Percentiles rank a stretch among this genome's conserved stretches.
Conservation (phyloP, 1,140 invertebrate species). For the Drosophila chauvacae region DNA sequence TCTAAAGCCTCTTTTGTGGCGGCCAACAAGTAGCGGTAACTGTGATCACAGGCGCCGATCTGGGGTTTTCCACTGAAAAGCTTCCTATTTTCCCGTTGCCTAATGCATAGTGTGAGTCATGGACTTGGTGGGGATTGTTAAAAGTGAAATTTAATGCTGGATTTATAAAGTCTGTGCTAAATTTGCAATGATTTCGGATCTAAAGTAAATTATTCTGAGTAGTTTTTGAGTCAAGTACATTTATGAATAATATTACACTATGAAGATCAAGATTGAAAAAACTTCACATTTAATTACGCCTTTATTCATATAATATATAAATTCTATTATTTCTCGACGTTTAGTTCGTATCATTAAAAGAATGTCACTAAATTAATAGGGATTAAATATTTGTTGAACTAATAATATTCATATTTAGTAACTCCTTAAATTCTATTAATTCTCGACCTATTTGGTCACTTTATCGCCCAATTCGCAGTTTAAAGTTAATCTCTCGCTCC, state of each 20-base stretch:
- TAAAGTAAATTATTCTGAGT: neutral
- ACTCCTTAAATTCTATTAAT: too few relatives aligned
- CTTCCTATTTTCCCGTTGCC: constrained; percentile 34
- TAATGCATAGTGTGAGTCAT: constrained; percentile 54
- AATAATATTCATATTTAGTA: neutral
- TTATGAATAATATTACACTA: neutral
- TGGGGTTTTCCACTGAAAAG: constrained; percentile 9
- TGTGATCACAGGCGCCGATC: constrained; percentile 75
- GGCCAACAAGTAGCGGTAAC: constrained; percentile 77
- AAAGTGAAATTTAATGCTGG: neutral
- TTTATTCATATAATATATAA: too few relatives aligned
- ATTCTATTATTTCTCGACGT: neutral
- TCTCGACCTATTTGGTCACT: neutral
- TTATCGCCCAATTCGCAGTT: too few relatives aligned
- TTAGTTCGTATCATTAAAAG: too few relatives aligned
- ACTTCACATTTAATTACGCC: neutral
- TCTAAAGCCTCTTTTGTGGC: constrained; percentile 67
- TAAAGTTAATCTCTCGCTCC: too few relatives aligned
- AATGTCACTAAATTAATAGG: too few relatives aligned
- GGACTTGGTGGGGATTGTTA: neutral
- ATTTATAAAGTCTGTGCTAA: neutral
- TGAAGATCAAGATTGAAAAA: neutral
- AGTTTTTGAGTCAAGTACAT: too few relatives aligned
- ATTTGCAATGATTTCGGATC: too few relatives aligned
- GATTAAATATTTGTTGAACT: too few relatives aligned